These are phyloP conservation scores for Excalfactoria chinensis DNA, from an alignment of 2,113 vertebrate species.

Conservation along the genomic window DNA sequence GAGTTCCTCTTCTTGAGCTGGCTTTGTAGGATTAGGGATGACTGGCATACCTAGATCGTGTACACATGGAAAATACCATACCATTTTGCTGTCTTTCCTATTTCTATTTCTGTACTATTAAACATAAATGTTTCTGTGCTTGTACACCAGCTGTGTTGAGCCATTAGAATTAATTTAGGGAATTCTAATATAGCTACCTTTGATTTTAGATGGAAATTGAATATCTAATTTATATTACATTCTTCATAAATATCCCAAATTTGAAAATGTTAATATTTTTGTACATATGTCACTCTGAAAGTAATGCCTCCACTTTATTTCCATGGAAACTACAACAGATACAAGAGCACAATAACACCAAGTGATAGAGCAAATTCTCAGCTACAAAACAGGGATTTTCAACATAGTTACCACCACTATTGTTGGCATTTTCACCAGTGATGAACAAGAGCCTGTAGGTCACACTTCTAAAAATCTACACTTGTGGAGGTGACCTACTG, in stretches of 20 bases:
- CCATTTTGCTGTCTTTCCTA: background rate
- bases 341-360: background rate
- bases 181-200: background rate
- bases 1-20: background rate
- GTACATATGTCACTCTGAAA: background rate
- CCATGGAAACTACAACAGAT: background rate
- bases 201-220: background rate
- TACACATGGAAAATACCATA: background rate
- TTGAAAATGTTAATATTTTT: background rate
- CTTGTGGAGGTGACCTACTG: background rate
- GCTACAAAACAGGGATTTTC: background rate
- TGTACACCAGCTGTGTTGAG: background rate
- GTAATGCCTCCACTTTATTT: background rate
- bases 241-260: background rate
- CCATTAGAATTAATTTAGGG: background rate
- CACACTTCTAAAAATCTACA: background rate
- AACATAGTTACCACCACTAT: background rate
- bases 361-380: background rate
- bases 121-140: background rate
- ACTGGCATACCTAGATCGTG: background rate
- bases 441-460: background rate
- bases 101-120: background rate
- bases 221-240: background rate
- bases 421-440: background rate
- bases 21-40: background rate